phyloP scores from a whole-genome alignment of 1,140 invertebrate genomes.

The Drosophila pallidifrons region DNA sequence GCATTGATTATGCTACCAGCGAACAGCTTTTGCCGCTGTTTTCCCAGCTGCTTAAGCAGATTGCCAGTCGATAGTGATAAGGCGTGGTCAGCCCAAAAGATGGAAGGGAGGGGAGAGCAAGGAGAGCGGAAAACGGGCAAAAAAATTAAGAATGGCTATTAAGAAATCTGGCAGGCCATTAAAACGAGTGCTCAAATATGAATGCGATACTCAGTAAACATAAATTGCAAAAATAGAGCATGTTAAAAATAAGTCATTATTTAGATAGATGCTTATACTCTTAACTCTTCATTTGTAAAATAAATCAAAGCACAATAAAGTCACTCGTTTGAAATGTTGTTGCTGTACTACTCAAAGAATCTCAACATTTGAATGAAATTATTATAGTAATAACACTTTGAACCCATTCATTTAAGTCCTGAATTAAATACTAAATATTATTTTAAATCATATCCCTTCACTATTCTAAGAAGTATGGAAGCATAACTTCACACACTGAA shows the following conservation, averaged over 20 bases:
- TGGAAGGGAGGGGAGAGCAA: not conserved
- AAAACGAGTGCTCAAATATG: constrained; percentile 50
- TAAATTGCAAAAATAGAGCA: not conserved
- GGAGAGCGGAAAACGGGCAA: constrained; percentile 16
- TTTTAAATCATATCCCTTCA: no score
- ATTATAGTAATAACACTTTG: no score
- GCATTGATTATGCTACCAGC: constrained; percentile 48
- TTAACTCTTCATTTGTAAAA: no score
- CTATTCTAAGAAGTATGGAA: no score
- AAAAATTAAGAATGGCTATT: constrained; percentile 74
- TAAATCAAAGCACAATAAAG: no score
- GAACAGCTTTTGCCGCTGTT: constrained; percentile 38
- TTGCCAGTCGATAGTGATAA: constrained; percentile 51
- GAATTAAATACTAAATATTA: no score
- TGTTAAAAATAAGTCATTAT: not conserved
- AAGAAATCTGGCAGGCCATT: constrained; percentile 73
- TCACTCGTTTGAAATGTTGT: no score
- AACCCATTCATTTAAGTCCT: no score
- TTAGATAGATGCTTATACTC: no score
- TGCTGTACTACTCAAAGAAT: no score
- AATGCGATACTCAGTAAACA: constrained; percentile 16
- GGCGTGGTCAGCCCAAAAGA: constrained; percentile 16
- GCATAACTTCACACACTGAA: no score
- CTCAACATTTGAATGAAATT: no score
- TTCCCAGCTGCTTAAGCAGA: constrained; percentile 46